Conservation (phyloP, 2,113 vertebrate genomes). For the Thamnaconus septentrionalis region DNA sequence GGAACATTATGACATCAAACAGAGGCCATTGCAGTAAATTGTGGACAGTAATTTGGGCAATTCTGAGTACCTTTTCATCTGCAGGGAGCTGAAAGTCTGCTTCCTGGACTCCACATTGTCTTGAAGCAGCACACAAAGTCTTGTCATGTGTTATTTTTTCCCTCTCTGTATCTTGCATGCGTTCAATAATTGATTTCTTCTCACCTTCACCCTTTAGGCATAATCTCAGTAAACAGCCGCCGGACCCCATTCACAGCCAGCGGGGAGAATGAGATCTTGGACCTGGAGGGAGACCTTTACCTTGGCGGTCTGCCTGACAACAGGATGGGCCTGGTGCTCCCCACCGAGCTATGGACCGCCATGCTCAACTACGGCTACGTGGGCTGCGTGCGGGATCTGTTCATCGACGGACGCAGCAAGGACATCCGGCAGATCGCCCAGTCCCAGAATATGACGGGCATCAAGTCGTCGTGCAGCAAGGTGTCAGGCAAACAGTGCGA, state of each 20-base stretch:
- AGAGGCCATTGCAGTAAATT: no score
- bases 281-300: conserved; percentile 96
- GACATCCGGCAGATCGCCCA: conserved; percentile 93
- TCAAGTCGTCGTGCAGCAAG: conserved; percentile 89
- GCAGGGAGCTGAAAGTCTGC: no score
- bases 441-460: conserved; percentile 86
- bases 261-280: conserved; percentile 95
- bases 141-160: conserved; percentile 4
- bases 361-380: conserved; percentile 98
- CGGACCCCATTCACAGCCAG: conserved; percentile 93
- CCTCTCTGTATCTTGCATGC: background rate
- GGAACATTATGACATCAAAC: no score
- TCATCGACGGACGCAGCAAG: conserved; percentile 95
- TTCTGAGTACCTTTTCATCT: no score
- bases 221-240: conserved; percentile 96
- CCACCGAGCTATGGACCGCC: conserved; percentile 96
- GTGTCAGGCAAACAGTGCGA: conserved; percentile 88
- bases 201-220: conserved; percentile 74
- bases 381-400: conserved; percentile 93
- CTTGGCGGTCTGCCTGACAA: conserved; percentile 92
- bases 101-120: background rate
- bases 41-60: no score
- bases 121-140: background rate
- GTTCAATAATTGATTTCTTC: conserved; percentile 23
- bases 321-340: conserved; percentile 87